phyloP scores from a whole-genome alignment of 2,888 invertebrate genomes.

The Parapristionchus giblindavisi region DNA sequence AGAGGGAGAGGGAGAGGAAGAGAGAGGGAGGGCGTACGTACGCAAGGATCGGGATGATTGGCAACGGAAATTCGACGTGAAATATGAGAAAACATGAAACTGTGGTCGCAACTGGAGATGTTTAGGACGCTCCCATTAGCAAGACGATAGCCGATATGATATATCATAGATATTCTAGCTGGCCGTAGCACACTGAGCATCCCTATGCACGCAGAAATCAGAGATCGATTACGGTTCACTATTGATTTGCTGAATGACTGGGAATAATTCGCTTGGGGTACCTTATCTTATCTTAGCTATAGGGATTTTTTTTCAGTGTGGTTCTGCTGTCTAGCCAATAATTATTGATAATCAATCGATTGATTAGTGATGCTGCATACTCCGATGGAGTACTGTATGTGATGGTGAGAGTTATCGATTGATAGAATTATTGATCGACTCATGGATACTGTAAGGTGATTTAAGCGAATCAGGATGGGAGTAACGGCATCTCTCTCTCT shows the following conservation, averaged over 20 bases:
- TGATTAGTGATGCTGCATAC: neutral
- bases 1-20: conserved; percentile 13
- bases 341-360: conserved; percentile 40
- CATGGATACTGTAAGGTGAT: neutral
- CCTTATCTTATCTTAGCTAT: too few species aligned
- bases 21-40: neutral
- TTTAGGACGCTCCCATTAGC: too few species aligned
- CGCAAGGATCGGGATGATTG: neutral
- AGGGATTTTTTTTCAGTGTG: too few species aligned
- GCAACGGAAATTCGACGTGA: neutral
- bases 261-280: too few species aligned
- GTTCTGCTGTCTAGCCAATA: too few species aligned
- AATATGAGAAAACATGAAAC: neutral
- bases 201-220: too few species aligned
- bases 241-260: too few species aligned
- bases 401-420: neutral
- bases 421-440: neutral
- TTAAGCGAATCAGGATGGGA: neutral
- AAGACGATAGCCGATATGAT: too few species aligned
- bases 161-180: too few species aligned
- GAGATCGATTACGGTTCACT: too few species aligned
- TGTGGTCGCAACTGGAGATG: neutral
- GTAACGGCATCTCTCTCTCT: neutral
- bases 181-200: too few species aligned
- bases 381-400: neutral